phyloP scores from a whole-genome alignment of 1,140 invertebrate species.

The Phthorimaea operculella region DNA sequence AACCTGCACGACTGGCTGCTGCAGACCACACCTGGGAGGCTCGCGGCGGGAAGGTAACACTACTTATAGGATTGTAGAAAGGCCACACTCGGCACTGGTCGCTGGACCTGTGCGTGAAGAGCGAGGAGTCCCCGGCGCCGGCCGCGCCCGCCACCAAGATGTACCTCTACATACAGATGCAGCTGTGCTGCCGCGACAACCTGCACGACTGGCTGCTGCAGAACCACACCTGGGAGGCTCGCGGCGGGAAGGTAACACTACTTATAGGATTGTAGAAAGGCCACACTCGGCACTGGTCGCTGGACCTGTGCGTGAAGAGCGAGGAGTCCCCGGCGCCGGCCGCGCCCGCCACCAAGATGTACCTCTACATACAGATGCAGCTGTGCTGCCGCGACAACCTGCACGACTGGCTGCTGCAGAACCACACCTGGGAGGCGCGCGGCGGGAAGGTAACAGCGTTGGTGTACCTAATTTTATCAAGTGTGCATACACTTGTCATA shows the following conservation, averaged over 20 bases:
- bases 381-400: constrained; percentile 90
- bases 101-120: constrained; percentile 52
- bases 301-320: constrained; percentile 46
- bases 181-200: constrained; percentile 89
- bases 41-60: constrained; percentile 9
- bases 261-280: constrained; percentile 31
- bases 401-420: constrained; percentile 85
- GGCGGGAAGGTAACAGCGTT: constrained; percentile 56
- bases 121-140: not conserved
- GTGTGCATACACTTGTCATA: not conserved
- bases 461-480: not conserved
- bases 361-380: constrained; percentile 98
- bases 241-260: too few species aligned
- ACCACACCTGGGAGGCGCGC: constrained; percentile 42
- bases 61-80: too few species aligned
- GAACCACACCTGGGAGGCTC: constrained; percentile 16
- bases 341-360: constrained; percentile 68
- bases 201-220: constrained; percentile 67
- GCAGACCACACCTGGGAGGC: not conserved
- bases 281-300: constrained; percentile 60
- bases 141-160: constrained; percentile 58
- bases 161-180: constrained; percentile 98
- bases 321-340: constrained; percentile 1
- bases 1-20: constrained; percentile 74
- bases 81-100: constrained; percentile 62